Conservation (phyloP, 1,140 invertebrate genomes). For the Drosophila nigrodunni region DNA sequence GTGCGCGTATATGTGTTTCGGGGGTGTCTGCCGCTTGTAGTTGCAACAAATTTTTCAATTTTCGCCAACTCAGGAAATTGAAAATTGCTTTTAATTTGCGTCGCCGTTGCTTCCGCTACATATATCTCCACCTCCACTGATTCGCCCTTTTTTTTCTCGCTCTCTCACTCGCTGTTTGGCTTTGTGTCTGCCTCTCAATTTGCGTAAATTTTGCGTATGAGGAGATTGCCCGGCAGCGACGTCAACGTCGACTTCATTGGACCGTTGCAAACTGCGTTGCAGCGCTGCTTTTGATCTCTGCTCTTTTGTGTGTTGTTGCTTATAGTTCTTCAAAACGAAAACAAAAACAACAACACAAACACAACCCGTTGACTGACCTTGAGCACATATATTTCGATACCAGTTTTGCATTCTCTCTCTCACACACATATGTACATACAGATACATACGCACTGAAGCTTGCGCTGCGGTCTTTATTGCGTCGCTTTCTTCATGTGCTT, state of each 20-base stretch:
- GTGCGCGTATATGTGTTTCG: conserved; percentile 1
- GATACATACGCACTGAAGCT: background rate
- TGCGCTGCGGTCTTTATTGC: conserved; percentile 55
- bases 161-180: conserved; percentile 10
- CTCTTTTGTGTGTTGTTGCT: conserved; percentile 39
- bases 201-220: conserved; percentile 52
- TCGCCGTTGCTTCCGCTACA: conserved; percentile 66
- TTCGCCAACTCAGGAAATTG: conserved; percentile 81
- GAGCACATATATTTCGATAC: conserved; percentile 74
- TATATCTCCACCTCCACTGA: background rate
- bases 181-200: conserved; percentile 48
- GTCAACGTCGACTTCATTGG: conserved; percentile 34
- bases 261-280: conserved; percentile 47
- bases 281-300: conserved; percentile 57
- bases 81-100: conserved; percentile 78
- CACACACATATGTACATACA: conserved; percentile 28
- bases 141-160: background rate
- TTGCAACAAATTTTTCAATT: conserved; percentile 60
- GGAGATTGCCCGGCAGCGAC: conserved; percentile 15
- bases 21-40: conserved; percentile 18
- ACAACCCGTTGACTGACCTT: conserved; percentile 82
- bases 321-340: conserved; percentile 40
- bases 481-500: conserved; percentile 58
- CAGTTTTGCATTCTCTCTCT: conserved; percentile 66
- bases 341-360: conserved; percentile 49